Percentiles rank a stretch among this genome's conserved stretches.
phyloP scores from a whole-genome alignment of 2,113 vertebrate species.

The Himantopus leucocephalus region DNA sequence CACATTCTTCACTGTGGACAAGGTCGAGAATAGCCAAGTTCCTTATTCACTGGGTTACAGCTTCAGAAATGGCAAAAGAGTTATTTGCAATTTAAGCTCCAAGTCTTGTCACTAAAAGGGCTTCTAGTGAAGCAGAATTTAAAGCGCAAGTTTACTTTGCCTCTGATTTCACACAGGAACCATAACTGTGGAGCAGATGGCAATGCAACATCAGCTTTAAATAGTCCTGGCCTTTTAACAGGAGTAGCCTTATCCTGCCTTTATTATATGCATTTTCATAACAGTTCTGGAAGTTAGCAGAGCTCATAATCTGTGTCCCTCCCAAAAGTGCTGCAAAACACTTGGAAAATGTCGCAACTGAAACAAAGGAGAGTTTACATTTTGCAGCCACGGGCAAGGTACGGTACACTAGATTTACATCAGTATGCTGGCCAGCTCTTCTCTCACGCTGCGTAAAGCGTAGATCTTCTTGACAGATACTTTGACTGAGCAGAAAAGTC shows the following conservation, averaged over 20 bases:
- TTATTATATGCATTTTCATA: not conserved
- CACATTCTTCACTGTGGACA: not conserved
- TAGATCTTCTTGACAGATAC: conserved; percentile 4
- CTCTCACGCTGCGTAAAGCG: not conserved
- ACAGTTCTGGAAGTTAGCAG: not conserved
- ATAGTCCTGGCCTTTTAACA: not conserved
- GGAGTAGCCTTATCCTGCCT: not conserved
- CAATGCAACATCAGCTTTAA: not conserved
- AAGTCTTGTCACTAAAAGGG: not conserved
- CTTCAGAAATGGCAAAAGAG: not conserved
- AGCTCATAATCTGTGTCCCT: not conserved
- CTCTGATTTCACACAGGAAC: not conserved
- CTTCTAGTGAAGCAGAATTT: not conserved
- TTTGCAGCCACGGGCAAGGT: not conserved
- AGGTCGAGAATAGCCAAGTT: not conserved
- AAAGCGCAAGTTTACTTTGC: not conserved
- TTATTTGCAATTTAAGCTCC: not conserved
- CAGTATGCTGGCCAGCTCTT: not conserved
- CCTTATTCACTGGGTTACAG: not conserved
- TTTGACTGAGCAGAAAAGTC: not conserved
- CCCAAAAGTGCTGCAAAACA: not conserved
- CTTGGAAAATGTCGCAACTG: not conserved
- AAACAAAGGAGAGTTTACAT: not conserved
- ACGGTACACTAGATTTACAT: not conserved
- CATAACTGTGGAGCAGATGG: not conserved